Conservation (phyloP, 2,888 invertebrate genomes). For the Cephus runcator region DNA sequence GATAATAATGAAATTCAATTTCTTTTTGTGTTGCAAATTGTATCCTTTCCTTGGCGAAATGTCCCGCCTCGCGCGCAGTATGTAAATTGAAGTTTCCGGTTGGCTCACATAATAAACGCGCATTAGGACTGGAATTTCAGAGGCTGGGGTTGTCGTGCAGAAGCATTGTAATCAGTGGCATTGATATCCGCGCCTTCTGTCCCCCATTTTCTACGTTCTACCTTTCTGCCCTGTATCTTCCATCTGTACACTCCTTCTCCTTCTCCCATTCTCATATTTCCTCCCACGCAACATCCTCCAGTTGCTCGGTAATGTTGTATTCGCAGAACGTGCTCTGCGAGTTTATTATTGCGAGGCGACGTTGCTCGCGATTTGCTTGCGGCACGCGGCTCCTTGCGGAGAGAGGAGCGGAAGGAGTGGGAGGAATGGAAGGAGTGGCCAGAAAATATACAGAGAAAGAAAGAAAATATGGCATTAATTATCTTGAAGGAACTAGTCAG, state of each 20-base stretch:
- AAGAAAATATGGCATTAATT: too few species aligned
- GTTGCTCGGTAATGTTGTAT: not conserved
- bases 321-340: not conserved
- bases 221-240: constrained; percentile 13
- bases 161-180: constrained; percentile 33
- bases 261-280: not conserved
- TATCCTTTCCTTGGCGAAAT: constrained; percentile 13
- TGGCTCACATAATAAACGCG: constrained; percentile 36
- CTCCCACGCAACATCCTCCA: not conserved
- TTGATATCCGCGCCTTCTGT: constrained; percentile 26
- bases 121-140: constrained; percentile 28
- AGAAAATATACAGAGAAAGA: constrained; percentile 5
- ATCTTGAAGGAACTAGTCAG: too few species aligned
- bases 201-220: constrained; percentile 2
- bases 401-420: not conserved
- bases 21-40: constrained; percentile 29
- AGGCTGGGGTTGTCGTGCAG: constrained; percentile 13
- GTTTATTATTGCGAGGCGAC: not conserved
- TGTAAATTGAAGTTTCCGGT: constrained; percentile 37
- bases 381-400: not conserved
- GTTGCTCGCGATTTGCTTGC: not conserved
- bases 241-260: constrained; percentile 9
- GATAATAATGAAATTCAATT: constrained; percentile 8
- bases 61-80: constrained; percentile 18
- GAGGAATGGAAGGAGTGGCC: not conserved